Evolutionary conservation across 2,888 invertebrate genomes (phyloP).

Genomic region (Rhamnusium bicolor): DNA sequence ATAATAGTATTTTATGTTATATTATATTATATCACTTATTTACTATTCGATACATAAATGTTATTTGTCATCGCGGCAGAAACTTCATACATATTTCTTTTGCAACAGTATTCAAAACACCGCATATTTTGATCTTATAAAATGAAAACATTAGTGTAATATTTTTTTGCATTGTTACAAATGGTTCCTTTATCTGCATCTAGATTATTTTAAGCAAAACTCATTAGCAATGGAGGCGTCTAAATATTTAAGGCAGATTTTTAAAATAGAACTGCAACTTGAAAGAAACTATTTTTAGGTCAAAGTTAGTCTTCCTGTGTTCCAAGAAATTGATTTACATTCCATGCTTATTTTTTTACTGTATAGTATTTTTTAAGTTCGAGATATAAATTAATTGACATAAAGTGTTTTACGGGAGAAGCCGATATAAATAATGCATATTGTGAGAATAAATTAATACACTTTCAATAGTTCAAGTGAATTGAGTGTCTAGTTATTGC

Average conservation of each 20-base stretch:
- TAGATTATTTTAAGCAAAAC: not conserved
- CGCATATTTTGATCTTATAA: too few relatives aligned
- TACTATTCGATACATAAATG: too few relatives aligned
- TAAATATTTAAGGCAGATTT: slow-evolving; percentile 5
- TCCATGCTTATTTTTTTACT: not conserved
- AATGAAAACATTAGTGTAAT: too few relatives aligned
- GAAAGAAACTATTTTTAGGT: slow-evolving; percentile 28
- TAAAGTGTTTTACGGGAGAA: not conserved
- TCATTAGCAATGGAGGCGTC: slow-evolving; percentile 2
- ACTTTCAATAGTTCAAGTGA: too few relatives aligned
- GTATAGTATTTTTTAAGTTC: not conserved
- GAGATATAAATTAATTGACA: slow-evolving; percentile 1
- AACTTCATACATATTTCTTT: too few relatives aligned
- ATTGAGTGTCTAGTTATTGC: not conserved
- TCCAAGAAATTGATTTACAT: slow-evolving; percentile 19
- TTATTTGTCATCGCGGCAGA: too few relatives aligned
- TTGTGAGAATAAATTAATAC: not conserved
- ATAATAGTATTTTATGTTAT: too few relatives aligned
- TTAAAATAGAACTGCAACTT: slow-evolving; percentile 23
- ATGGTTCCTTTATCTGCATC: not conserved
- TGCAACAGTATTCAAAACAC: too few relatives aligned
- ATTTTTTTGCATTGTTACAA: not conserved
- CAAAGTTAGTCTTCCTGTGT: slow-evolving; percentile 24
- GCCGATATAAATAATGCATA: not conserved
- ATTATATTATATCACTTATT: too few relatives aligned